Evolutionary conservation across 2,113 vertebrate species (phyloP), one percentile per base, ranked within the genome.

Genomic region (Carettochelys insculpta): DNA sequence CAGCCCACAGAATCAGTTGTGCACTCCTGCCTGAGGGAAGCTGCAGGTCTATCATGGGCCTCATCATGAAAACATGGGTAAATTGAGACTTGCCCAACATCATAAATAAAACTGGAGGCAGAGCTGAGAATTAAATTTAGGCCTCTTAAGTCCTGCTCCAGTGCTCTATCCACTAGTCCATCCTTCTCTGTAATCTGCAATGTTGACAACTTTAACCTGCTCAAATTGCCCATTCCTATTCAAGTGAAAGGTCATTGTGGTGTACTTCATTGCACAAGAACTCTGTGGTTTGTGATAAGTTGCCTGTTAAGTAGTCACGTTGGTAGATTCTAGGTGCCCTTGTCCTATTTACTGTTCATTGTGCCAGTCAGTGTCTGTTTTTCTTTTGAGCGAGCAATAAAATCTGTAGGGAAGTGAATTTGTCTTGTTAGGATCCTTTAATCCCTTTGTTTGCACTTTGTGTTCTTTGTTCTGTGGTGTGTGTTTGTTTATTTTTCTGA

Each of bases 401-500:
- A 53, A 11, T 45, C 71, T 85, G 5, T 1, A 9, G 16, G 25
- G 2, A 87, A 95, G 88, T 0, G 1, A 77, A 47, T 1, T 0
- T 47, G 0, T 71, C 85, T 77, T 34, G 78, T 82, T 95, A 52
- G 58, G 0, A 0, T 2, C 1, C 11, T 90, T 89, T 82, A 75
- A 68, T 90, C 29, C 1, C 8, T 85, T 68, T 89, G 5, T 79
- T 89, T 86, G 76, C 25, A 53, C 38, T 9, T 17, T 75, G 47
- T 75, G 52, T 75, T 58, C 80, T 73, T 91, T 79, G 29, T 43
- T 50, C 11, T 24, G 43, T 2, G 8, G 2, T 0, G 0, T 0
- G 12, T 73, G 50, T 11, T 20, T 3, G 5, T 2, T 0, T 0
- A 0, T 7, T 65, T 73, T 88, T 71, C n/a, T 81, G 4, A 61